Percentiles rank a stretch among this genome's conserved stretches.
phyloP scores from a whole-genome alignment of 2,797 vertebrate species.

The Buphagus erythrorhynchus region DNA sequence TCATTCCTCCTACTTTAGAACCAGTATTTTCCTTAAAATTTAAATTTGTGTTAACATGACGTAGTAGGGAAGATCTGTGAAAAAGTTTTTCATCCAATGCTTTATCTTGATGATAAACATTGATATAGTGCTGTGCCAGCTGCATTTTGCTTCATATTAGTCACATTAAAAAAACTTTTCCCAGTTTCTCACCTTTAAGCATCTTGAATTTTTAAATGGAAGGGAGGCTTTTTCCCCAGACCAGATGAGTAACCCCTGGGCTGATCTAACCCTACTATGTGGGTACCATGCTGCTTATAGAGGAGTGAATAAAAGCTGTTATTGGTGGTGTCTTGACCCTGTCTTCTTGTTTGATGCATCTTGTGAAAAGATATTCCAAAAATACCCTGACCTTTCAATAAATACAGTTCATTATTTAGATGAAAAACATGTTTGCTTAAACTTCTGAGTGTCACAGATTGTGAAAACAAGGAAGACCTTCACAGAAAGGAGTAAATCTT shows the following conservation, averaged over 20 bases:
- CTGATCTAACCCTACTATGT: background rate
- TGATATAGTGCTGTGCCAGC: background rate
- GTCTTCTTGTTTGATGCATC: background rate
- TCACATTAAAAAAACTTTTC: background rate
- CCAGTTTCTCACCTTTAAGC: background rate
- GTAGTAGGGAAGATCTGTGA: background rate
- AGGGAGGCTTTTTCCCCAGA: background rate
- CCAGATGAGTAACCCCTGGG: background rate
- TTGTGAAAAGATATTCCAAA: background rate
- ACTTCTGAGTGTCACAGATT: background rate
- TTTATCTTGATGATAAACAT: background rate
- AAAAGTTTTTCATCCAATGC: background rate
- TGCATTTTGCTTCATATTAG: background rate
- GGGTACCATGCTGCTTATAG: background rate
- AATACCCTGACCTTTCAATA: background rate
- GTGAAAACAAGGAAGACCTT: background rate
- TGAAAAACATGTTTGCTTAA: background rate
- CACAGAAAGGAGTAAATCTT: background rate
- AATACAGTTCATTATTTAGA: background rate
- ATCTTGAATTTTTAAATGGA: conserved; percentile 16
- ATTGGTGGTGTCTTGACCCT: background rate
- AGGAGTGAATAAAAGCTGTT: background rate
- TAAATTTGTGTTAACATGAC: background rate
- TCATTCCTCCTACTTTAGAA: conserved; percentile 1
- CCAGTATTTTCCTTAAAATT: background rate